Base-by-base conservation (phyloP, 1,140 invertebrate species). In the Scaptodrosophila lebanonensis region DNA sequence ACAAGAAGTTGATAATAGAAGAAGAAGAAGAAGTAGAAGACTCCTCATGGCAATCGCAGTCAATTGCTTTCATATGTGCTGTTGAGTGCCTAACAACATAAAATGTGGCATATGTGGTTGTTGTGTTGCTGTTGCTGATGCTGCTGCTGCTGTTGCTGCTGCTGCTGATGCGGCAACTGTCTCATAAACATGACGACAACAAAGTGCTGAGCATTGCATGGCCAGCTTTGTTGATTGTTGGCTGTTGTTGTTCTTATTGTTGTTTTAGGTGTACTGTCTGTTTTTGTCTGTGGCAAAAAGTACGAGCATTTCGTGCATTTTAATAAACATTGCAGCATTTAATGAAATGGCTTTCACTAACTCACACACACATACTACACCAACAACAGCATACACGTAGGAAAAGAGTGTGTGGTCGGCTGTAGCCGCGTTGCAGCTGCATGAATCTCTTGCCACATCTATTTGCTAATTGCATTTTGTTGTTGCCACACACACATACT, bases 401-500 rank as follows among this genome's bases (percentile, higher is more conserved):
- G 6, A 18, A 15, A 13, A 11, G 18, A 30, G 32, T 54, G 1
- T 62, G 50, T 45, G 56, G 56, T 45, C n/a, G n/a, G 20, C 8
- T 36, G 54, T 42, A 22, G 35, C 38, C 11, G 36, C 47, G 18
- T 51, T 30, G 45, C 22, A 43, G 16, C 38, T 38, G 20, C 13
- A 39, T 59, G 25, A 47, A 25, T 25, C 30, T 18, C 38, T 65
- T 51, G 69, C 73, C 73, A 68, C 73, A 77, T 79, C 59, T 82
- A 82, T 77, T 73, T 73, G 76, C 73, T 77, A 77, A 77, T 77
- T 77, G 73, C 73, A 73, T 77, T 77, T 77, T 51, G 64, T 66
- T 68, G 73, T 77, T 77, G 3, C 1, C 39, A 40, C 15, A 16
- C 15, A 25, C 3, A 25, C 22, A 25, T 8, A 4, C 22, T 4